These are phyloP conservation scores for Drosophila equinoxialis DNA, from an alignment of 1,140 invertebrate species.

Conservation along the genomic window DNA sequence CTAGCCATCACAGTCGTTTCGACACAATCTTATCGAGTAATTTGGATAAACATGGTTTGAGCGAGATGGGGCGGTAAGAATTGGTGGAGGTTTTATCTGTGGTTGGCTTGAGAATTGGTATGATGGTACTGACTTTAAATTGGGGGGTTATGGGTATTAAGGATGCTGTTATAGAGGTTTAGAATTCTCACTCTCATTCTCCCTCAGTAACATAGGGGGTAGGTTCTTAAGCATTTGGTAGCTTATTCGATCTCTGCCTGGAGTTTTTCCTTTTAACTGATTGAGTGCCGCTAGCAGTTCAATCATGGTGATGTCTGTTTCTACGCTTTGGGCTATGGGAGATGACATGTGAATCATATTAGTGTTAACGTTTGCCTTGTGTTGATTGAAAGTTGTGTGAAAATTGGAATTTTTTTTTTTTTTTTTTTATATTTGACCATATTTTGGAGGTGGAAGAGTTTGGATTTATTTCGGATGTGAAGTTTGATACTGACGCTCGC, in stretches of 20 bases:
- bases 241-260: constrained; percentile 1
- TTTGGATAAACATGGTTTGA: not conserved
- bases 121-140: constrained; percentile 15
- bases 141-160: constrained; percentile 12
- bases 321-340: no score
- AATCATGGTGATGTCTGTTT: no score
- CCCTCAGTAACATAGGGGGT: not conserved
- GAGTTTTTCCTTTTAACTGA: constrained; percentile 3
- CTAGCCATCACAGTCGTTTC: not conserved
- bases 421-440: no score
- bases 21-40: not conserved
- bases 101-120: constrained; percentile 18
- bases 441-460: no score
- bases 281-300: no score
- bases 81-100: not conserved
- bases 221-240: constrained; percentile 16
- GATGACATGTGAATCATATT: no score
- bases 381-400: constrained; percentile 11
- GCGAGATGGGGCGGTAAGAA: not conserved
- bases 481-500: no score
- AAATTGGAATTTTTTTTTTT: constrained; percentile 25
- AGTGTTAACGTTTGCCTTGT: no score
- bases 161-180: constrained; percentile 4
- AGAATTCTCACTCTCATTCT: no score
- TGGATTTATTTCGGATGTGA: no score